Base-by-base conservation (phyloP, 2,797 vertebrate genomes). In the Enteromius afrohamiltoni region DNA sequence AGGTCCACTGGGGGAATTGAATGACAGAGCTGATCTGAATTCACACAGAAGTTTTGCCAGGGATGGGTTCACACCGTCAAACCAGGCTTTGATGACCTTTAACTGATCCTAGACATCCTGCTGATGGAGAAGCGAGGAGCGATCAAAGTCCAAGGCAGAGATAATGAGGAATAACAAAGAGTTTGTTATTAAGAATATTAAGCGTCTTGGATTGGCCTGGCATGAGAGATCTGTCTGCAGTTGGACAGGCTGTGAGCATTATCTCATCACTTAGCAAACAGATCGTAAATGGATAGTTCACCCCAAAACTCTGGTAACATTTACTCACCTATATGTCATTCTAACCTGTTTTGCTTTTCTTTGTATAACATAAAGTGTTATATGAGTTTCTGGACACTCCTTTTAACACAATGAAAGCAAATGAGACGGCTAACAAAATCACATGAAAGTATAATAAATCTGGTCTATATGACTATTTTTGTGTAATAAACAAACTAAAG, bases 131-230 rank as follows among this genome's bases (percentile, higher is more conserved):
- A 77, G 74, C 51, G 74, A 83, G 51, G 53, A 67, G 31, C 37
- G 40, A 83, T 83, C 82, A 83, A 83, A 83, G 82, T 49, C 76
- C 65, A 83, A 82, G 68, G 55, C 82, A 40, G 53, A 83, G 67
- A 83, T 79, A 83, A 83, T 83, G 82, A 78, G 82, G 82, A 83
- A 83, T 51, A 83, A 83, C 82, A 83, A 42, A 58, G 74, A 77
- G 82, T 83, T 83, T 83, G 82, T 83, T 83, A 79, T 83, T 70
- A 78, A 62, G 82, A 83, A 83, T 83, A 83, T 83, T 78, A 83
- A 83, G 75, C 16, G 45, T 16, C 42, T 83, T 62, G 65, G 40
- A 70, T 71, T 31, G 21, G 76, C 53, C 40, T 78, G 82, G 82
- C 82, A 79, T 83, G 42, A 77, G 68, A 79, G 55, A 62, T 47